Percentiles rank a stretch among this genome's conserved stretches.
phyloP scores from a whole-genome alignment of 2,797 vertebrate species.

The Acanthornis magna region DNA sequence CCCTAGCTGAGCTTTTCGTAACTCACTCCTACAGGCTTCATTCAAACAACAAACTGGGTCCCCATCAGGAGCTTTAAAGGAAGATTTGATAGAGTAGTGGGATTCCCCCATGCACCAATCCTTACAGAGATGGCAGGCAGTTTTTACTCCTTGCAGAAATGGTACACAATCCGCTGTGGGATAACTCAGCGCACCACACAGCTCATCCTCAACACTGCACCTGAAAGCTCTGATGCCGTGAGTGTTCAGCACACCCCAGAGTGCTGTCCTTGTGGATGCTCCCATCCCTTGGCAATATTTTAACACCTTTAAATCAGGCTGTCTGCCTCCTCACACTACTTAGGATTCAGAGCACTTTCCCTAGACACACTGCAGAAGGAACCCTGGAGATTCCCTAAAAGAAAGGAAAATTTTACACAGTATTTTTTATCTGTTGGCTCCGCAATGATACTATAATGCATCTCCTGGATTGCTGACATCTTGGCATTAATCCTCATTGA shows the following conservation, averaged over 20 bases:
- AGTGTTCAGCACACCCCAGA: neutral
- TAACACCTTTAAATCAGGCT: neutral
- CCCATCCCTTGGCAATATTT: neutral
- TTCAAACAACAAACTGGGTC: neutral
- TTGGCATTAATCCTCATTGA: neutral
- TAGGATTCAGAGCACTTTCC: slow-evolving; percentile 16
- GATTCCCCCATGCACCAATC: neutral
- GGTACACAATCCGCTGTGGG: neutral
- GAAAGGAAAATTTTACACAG: neutral
- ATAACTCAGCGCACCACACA: neutral
- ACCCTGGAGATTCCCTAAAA: neutral
- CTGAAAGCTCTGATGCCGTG: neutral
- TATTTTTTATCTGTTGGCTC: neutral
- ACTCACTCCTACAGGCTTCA: neutral
- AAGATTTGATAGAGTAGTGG: neutral
- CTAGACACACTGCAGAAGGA: neutral
- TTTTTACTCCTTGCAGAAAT: neutral
- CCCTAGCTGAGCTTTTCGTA: neutral
- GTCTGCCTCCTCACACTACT: neutral
- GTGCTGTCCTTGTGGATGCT: neutral
- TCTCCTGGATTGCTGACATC: neutral
- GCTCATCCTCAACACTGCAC: accelerated
- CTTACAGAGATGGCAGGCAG: neutral
- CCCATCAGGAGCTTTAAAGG: neutral
- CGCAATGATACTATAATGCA: neutral